Evolutionary conservation across 2,888 invertebrate species (phyloP), one percentile per base, ranked within the genome.

Genomic region (Teleiodes luculella): DNA sequence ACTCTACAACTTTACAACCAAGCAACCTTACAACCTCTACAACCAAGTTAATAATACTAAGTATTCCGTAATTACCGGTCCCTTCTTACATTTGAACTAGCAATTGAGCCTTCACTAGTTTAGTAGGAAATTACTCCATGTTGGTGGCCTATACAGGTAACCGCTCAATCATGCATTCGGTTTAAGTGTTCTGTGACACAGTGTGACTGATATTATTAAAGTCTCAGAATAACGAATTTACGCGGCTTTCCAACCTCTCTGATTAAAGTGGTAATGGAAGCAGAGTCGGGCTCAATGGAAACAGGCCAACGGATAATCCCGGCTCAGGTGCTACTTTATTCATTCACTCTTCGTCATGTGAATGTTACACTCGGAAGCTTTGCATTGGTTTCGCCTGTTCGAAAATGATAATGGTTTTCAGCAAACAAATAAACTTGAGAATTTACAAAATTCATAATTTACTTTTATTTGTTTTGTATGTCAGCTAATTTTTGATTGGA

Each of bases 251-350:
- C n/a, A n/a, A n/a, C n/a, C n/a, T n/a, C n/a, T n/a, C n/a, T n/a
- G n/a, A n/a, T n/a, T n/a, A n/a, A n/a, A n/a, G n/a, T n/a, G n/a
- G n/a, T n/a, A n/a, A 2, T 37, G 37, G 18, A 16, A 41, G n/a
- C 41, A 24, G 41, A 5, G 11, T 16, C 16, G 1, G 8, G 7
- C n/a, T n/a, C 24, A 28, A n/a, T 43, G 20, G 24, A 43, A 46
- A 46, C 20, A 45, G 28, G 8, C 57, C 45, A 59, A 58, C 61
- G 61, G 61, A 63, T 64, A 49, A 64, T 53, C 53, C 56, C 46
- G 46, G 31, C 46, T 46, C 46, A 46, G 8, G 57, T 58, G 60
- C 57, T 66, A 57, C 57, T 56, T 64, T 64, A 64, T 67, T 65
- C 61, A 64, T 62, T 46, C 31, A 31, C 30, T 46, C 14, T 46